A percentile compares a stretch with the other conserved stretches of the same genome.
These are phyloP conservation scores for Chrysemys picta DNA, from an alignment of 2,113 vertebrate genomes.

Conservation along the genomic window DNA sequence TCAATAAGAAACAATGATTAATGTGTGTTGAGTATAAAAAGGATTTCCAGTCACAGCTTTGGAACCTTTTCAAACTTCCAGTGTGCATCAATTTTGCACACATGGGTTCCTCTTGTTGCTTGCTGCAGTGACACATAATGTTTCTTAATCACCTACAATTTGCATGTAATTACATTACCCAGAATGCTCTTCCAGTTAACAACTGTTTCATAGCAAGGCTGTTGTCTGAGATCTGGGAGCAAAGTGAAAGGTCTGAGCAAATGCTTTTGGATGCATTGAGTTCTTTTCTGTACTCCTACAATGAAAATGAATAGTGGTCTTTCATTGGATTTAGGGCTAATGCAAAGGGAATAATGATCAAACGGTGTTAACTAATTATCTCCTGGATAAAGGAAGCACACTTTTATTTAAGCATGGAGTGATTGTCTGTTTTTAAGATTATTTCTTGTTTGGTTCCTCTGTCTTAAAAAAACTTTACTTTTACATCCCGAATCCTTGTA, in stretches of 20 bases:
- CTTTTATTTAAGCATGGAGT: neutral
- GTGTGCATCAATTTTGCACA: neutral
- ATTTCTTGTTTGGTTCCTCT: neutral
- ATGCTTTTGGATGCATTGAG: neutral
- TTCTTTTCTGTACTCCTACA: neutral
- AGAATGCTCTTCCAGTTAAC: neutral
- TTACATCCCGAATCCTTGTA: neutral
- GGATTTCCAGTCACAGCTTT: neutral
- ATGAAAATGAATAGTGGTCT: neutral
- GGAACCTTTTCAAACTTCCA: neutral
- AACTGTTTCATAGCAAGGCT: neutral
- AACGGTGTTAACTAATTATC: neutral
- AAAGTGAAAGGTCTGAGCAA: constrained; percentile 21
- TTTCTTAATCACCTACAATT: constrained; percentile 9
- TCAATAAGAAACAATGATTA: neutral
- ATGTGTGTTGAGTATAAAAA: neutral
- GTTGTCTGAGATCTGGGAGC: neutral
- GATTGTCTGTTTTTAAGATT: neutral
- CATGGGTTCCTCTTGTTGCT: neutral
- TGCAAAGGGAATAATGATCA: neutral
- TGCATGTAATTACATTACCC: neutral
- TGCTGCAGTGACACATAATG: neutral
- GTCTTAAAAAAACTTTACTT: neutral
- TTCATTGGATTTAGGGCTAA: constrained; percentile 1
- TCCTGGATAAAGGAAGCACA: neutral